Conservation (phyloP, 2,888 invertebrate genomes). For the Tetragnatha montana region DNA sequence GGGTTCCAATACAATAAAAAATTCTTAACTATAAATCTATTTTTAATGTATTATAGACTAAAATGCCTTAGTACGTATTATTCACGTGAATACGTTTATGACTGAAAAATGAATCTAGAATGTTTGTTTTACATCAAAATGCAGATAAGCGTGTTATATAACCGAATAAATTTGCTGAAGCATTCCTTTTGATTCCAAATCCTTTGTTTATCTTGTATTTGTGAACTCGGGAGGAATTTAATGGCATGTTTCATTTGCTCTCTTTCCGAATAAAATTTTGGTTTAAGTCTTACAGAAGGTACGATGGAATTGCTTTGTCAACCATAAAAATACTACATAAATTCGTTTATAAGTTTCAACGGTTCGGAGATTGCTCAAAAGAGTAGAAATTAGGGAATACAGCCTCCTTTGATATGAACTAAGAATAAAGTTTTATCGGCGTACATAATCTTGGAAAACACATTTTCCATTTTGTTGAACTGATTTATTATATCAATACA, state of each 20-base stretch:
- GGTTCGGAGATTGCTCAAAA: not conserved
- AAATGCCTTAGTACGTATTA: no score
- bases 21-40: no score
- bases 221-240: not conserved
- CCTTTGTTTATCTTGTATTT: not conserved
- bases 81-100: no score
- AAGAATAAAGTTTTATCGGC: not conserved
- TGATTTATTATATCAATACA: not conserved
- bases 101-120: no score
- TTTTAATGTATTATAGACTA: no score
- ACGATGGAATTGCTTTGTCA: not conserved
- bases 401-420: not conserved
- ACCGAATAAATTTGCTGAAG: no score
- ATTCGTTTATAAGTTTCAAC: not conserved
- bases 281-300: not conserved
- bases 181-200: no score
- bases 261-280: not conserved
- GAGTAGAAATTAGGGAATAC: not conserved
- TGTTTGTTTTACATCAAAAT: no score
- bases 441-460: not conserved
- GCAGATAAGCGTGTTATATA: no score
- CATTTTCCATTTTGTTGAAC: not conserved
- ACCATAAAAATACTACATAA: not conserved
- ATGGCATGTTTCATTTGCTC: not conserved
- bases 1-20: no score